Percentiles rank a stretch among this genome's conserved stretches.
Conservation (phyloP, 2,888 invertebrate genomes). For the Drosophila mulleri region DNA sequence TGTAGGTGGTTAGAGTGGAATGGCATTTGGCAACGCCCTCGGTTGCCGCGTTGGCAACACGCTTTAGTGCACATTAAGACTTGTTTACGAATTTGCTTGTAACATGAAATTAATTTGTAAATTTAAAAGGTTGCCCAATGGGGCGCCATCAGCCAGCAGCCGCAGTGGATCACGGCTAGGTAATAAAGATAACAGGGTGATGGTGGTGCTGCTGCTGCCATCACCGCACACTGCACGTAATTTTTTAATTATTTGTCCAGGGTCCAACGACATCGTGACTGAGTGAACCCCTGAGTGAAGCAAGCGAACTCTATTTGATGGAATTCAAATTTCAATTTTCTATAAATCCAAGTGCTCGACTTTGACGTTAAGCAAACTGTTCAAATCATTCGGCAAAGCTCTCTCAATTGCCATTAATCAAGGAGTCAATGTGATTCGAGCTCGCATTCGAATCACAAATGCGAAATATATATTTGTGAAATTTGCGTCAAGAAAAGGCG, state of each 20-base stretch:
- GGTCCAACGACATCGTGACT: slow-evolving; percentile 18
- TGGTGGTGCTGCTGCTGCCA: background rate
- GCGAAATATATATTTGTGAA: background rate
- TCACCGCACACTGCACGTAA: slow-evolving; percentile 34
- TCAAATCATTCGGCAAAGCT: background rate
- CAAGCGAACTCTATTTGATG: background rate
- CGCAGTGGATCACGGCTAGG: slow-evolving; percentile 10
- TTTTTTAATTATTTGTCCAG: slow-evolving; percentile 60
- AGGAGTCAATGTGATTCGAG: background rate
- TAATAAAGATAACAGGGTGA: slow-evolving; percentile 5
- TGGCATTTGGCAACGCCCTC: slow-evolving; percentile 25
- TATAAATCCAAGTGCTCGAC: background rate
- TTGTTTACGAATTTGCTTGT: slow-evolving; percentile 81
- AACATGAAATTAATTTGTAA: slow-evolving; percentile 82
- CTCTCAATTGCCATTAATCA: slow-evolving; percentile 5
- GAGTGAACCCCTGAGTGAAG: slow-evolving; percentile 5
- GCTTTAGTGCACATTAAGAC: slow-evolving; percentile 80
- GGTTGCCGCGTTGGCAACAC: slow-evolving; percentile 62
- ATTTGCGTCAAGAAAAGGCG: slow-evolving; percentile 23
- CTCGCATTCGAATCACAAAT: background rate
- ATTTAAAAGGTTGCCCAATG: slow-evolving; percentile 73
- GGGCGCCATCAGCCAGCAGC: slow-evolving; percentile 42
- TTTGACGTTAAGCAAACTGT: background rate
- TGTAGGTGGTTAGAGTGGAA: background rate
- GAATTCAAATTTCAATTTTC: background rate